phyloP scores from a whole-genome alignment of 1,140 invertebrate species.

The Tetranychus urticae region DNA sequence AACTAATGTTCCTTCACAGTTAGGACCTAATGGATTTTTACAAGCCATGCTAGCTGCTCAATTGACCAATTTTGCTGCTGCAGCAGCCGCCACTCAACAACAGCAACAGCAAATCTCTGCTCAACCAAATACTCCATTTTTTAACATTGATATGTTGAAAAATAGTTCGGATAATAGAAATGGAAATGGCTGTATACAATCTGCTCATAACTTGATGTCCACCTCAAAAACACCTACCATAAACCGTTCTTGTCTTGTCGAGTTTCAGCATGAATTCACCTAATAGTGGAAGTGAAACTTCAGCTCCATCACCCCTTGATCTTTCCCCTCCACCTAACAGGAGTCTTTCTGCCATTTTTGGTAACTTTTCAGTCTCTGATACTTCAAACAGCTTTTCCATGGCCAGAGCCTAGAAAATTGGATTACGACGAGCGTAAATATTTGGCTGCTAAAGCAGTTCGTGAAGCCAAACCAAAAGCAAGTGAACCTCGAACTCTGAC shows the following conservation, averaged over 20 bases:
- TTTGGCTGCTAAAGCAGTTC: background rate
- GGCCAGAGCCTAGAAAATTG: background rate
- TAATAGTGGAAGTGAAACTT: no score
- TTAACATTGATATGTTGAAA: no score
- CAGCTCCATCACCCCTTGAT: background rate
- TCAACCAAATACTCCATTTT: no score
- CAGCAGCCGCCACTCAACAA: no score
- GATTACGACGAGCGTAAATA: background rate
- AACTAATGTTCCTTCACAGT: no score
- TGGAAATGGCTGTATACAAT: no score
- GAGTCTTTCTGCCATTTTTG: background rate
- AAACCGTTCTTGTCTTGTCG: background rate
- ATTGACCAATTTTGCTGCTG: no score
- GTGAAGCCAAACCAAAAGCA: background rate
- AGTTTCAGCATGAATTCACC: background rate
- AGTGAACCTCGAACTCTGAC: conserved; percentile 46
- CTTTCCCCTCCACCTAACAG: background rate
- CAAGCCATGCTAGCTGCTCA: no score
- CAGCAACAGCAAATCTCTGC: no score
- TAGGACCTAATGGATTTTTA: no score
- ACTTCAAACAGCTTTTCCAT: background rate
- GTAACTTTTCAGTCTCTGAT: background rate
- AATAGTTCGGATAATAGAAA: no score
- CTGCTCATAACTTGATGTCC: background rate
- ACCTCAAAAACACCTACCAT: background rate